Conservation (phyloP, 2,888 invertebrate species). For the Tiliacea citrago region DNA sequence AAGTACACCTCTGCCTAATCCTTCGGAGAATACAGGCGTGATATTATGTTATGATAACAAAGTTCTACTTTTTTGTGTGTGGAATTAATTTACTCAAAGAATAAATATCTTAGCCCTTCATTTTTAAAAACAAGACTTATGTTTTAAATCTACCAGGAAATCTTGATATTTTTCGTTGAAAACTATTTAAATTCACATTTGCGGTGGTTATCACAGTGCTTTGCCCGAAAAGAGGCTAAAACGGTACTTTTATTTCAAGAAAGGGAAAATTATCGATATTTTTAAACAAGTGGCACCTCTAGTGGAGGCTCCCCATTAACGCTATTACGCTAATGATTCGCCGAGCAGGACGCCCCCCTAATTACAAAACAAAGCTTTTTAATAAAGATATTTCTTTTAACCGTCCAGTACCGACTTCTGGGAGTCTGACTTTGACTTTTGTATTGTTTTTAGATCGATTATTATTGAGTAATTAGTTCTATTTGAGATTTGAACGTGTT, state of each 20-base stretch:
- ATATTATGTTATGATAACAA: neutral
- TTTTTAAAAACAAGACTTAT: neutral
- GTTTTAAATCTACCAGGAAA: neutral
- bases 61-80: neutral
- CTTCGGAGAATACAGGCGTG: no score
- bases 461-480: conserved; percentile 11
- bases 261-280: conserved; percentile 36
- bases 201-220: no score
- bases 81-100: neutral
- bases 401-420: conserved; percentile 45
- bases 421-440: conserved; percentile 37
- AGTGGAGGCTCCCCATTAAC: conserved; percentile 77
- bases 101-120: neutral
- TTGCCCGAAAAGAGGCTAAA: no score
- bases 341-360: conserved; percentile 78
- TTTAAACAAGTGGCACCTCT: conserved; percentile 66
- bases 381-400: conserved; percentile 83
- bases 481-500: neutral
- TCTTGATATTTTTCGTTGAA: neutral
- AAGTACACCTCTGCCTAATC: no score
- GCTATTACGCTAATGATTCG: conserved; percentile 87
- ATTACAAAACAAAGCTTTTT: conserved; percentile 88
- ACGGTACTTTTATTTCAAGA: neutral
- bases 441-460: conserved; percentile 29
- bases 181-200: neutral